A percentile compares a stretch with the other conserved stretches of the same genome.
phyloP scores from a whole-genome alignment of 2,113 vertebrate genomes.

The Prunella himalayana region DNA sequence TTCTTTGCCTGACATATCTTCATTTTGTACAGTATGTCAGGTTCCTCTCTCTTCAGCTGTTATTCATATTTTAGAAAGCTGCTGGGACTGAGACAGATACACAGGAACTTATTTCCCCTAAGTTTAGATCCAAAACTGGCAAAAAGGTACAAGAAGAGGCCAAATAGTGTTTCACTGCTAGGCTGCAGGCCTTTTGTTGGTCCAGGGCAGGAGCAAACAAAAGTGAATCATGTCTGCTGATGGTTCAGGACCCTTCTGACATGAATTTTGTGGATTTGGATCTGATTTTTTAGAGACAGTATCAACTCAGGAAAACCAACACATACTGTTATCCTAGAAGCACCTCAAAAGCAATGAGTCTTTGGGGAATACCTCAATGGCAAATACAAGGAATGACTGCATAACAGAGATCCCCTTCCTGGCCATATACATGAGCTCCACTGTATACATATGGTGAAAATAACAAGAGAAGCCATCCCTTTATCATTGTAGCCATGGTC shows the following conservation, averaged over 20 bases:
- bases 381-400: neutral
- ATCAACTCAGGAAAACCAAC: neutral
- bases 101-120: neutral
- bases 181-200: neutral
- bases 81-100: neutral
- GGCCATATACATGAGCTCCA: neutral
- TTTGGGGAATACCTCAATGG: neutral
- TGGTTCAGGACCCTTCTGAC: neutral
- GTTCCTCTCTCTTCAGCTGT: neutral
- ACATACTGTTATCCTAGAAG: neutral
- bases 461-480: neutral
- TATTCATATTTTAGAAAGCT: neutral
- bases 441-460: neutral
- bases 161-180: neutral
- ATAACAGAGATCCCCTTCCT: neutral
- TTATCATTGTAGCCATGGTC: neutral
- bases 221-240: neutral
- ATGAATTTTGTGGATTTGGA: accelerated
- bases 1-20: neutral
- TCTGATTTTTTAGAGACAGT: neutral
- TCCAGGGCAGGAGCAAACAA: neutral
- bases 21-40: neutral
- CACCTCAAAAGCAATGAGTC: neutral
- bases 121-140: neutral
- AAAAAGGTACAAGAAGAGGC: neutral